Evolutionary conservation across 2,888 invertebrate genomes (phyloP).

Genomic region (Leuctra nigra): DNA sequence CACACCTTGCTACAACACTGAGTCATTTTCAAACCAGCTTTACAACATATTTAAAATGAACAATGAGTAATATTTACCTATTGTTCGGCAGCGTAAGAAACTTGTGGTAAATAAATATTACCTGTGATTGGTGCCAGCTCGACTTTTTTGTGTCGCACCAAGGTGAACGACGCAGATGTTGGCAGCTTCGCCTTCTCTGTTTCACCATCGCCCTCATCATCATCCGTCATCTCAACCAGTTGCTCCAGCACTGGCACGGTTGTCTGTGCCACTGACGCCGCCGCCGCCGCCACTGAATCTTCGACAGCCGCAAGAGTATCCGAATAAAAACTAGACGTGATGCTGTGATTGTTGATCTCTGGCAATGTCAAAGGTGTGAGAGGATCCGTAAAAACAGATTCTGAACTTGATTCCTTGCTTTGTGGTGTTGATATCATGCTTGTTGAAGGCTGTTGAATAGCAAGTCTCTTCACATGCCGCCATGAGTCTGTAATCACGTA

Average conservation of each 20-base stretch:
- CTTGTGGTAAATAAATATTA: too few species aligned
- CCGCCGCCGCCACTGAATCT: background rate
- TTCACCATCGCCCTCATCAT: background rate
- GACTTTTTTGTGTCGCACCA: slow-evolving; percentile 55
- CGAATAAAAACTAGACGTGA: slow-evolving; percentile 28
- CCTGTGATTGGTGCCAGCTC: slow-evolving; percentile 46
- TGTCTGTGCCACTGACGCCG: slow-evolving; percentile 10
- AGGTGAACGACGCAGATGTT: slow-evolving; percentile 44
- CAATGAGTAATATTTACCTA: too few species aligned
- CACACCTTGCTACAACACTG: too few species aligned
- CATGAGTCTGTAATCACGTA: slow-evolving; percentile 41
- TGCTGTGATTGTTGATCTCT: slow-evolving; percentile 23
- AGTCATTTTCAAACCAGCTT: too few species aligned
- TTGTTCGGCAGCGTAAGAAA: too few species aligned
- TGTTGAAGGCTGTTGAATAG: slow-evolving; percentile 31
- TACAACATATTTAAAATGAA: too few species aligned
- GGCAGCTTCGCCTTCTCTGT: too few species aligned
- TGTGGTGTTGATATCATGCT: slow-evolving; percentile 20
- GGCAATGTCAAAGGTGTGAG: slow-evolving; percentile 47
- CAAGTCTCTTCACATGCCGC: slow-evolving; percentile 38
- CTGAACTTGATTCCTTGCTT: slow-evolving; percentile 56
- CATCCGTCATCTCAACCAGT: background rate
- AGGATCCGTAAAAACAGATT: slow-evolving; percentile 71
- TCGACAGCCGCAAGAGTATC: slow-evolving; percentile 12
- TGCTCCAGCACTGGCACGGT: background rate